Percentiles rank a stretch among this genome's conserved stretches.
Conservation (phyloP, 2,113 vertebrate genomes). For the Myxocyprinus asiaticus region DNA sequence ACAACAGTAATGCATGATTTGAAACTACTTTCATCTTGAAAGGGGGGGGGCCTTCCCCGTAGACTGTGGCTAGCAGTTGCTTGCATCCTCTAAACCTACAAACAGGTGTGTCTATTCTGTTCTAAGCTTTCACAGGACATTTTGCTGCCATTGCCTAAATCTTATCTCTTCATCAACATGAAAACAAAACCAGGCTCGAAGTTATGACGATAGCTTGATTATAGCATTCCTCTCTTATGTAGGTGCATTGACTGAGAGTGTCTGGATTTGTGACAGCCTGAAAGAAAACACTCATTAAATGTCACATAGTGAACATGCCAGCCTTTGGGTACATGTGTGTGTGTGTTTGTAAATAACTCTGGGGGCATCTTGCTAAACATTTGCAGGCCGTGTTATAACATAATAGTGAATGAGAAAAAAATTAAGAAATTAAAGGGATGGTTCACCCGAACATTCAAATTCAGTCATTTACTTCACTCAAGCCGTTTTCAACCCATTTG, state of each 20-base stretch:
- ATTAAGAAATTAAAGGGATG: no score
- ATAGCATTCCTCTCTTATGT: slow-evolving; percentile 20
- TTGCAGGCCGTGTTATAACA: not conserved
- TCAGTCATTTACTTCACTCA: no score
- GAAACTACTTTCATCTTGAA: no score
- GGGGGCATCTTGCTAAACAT: not conserved
- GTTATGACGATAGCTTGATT: slow-evolving; percentile 6
- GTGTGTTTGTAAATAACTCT: not conserved
- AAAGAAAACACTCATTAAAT: not conserved
- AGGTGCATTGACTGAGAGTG: not conserved
- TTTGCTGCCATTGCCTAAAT: slow-evolving; percentile 4
- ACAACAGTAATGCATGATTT: no score
- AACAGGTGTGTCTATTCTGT: slow-evolving; percentile 25
- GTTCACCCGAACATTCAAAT: no score
- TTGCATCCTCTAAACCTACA: not conserved
- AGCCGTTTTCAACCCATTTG: no score
- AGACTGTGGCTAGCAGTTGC: not conserved
- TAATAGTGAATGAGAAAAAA: not conserved
- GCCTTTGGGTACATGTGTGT: not conserved
- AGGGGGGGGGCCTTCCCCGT: no score
- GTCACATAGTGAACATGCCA: not conserved
- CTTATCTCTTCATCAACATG: slow-evolving; percentile 38
- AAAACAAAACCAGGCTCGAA: not conserved
- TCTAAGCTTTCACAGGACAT: not conserved
- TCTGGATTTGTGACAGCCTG: not conserved